phyloP scores from a whole-genome alignment of 2,888 invertebrate genomes.

The Trypoxylon attenuatum region DNA sequence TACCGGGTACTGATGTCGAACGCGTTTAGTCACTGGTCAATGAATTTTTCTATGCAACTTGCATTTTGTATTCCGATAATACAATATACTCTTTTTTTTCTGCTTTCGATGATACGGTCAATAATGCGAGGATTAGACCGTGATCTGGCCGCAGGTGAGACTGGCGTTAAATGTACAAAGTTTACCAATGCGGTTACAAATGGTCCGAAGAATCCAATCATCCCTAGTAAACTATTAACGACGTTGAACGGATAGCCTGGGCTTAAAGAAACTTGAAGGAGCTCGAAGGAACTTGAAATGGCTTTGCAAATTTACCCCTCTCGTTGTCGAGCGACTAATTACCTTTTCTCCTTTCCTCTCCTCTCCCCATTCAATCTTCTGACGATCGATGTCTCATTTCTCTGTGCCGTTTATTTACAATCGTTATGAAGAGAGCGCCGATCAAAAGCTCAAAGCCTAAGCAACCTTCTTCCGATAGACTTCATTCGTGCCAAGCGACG shows the following conservation, averaged over 20 bases:
- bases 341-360: slow-evolving; percentile 38
- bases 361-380: no score
- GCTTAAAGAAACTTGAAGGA: slow-evolving; percentile 60
- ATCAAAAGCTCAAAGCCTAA: neutral
- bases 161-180: slow-evolving; percentile 66
- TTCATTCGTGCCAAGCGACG: no score
- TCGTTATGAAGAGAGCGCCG: neutral
- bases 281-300: slow-evolving; percentile 69
- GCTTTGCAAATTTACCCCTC: slow-evolving; percentile 72
- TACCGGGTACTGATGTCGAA: neutral
- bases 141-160: slow-evolving; percentile 28
- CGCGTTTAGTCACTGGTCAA: no score
- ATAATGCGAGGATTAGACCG: slow-evolving; percentile 20
- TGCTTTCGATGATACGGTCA: slow-evolving; percentile 40
- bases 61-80: no score
- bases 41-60: no score
- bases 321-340: slow-evolving; percentile 66
- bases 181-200: slow-evolving; percentile 69
- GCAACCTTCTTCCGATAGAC: no score
- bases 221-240: slow-evolving; percentile 61
- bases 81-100: no score
- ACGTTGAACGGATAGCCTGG: slow-evolving; percentile 42
- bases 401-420: slow-evolving; percentile 8
- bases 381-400: slow-evolving; percentile 25
- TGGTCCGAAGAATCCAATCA: slow-evolving; percentile 69